A percentile compares a stretch with the other conserved stretches of the same genome.
These are phyloP conservation scores for Lasius fuliginosus DNA, from an alignment of 2,888 invertebrate genomes.

Conservation along the genomic window DNA sequence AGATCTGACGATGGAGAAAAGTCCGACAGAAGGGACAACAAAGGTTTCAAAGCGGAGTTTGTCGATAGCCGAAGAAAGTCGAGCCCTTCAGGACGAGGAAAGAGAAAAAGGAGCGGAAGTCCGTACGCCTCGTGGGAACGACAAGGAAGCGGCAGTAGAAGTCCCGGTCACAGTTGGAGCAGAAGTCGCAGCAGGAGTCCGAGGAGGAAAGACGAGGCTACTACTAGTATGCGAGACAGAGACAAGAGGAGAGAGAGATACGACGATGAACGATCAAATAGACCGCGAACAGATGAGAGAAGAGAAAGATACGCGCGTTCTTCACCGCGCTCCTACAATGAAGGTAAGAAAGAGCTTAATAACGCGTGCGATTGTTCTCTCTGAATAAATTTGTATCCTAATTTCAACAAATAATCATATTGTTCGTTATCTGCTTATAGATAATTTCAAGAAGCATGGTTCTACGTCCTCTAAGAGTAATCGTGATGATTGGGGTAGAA, in stretches of 20 bases:
- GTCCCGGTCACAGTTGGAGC: constrained; percentile 81
- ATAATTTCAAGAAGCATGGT: constrained; percentile 71
- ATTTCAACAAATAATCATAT: not conserved
- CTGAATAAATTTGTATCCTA: not conserved
- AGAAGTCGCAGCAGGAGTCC: constrained; percentile 83
- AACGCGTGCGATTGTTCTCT: not conserved
- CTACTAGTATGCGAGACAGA: constrained; percentile 42
- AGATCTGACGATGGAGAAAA: constrained; percentile 71
- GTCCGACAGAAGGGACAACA: constrained; percentile 61
- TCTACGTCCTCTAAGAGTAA: constrained; percentile 69
- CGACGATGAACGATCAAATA: constrained; percentile 74
- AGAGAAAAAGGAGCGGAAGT: constrained; percentile 72
- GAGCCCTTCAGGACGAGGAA: constrained; percentile 75
- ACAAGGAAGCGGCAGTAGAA: constrained; percentile 78
- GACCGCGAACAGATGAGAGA: constrained; percentile 72
- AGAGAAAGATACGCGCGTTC: constrained; percentile 80
- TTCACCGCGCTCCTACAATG: constrained; percentile 74
- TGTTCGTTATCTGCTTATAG: constrained; percentile 60
- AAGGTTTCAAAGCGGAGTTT: constrained; percentile 63
- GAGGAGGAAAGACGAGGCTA: constrained; percentile 76
- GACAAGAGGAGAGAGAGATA: constrained; percentile 68
- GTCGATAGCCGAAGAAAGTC: constrained; percentile 72
- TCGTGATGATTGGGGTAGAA: constrained; percentile 75
- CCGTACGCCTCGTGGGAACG: constrained; percentile 78
- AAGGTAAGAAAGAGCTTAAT: constrained; percentile 56